Evolutionary conservation across 2,888 invertebrate species (phyloP).

Genomic region (Eupithecia pulchellata): DNA sequence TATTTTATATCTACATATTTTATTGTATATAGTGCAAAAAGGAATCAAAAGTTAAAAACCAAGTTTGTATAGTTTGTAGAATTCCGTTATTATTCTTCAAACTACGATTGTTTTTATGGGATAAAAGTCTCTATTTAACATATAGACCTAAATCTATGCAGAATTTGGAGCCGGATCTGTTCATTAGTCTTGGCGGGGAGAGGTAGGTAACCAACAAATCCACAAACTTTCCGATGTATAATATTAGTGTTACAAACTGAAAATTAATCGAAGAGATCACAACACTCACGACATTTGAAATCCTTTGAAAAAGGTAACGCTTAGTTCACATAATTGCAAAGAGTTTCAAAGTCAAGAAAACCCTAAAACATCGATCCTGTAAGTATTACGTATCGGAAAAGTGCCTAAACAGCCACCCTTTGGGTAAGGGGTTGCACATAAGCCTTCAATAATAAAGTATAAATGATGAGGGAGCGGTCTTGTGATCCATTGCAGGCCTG

Average conservation of each 20-base stretch:
- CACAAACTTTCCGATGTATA: background rate
- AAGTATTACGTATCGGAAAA: constrained; percentile 22
- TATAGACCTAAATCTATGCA: no score
- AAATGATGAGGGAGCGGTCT: constrained; percentile 61
- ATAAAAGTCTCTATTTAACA: no score
- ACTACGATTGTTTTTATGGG: no score
- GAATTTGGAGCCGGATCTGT: no score
- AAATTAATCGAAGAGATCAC: background rate
- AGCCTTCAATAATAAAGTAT: constrained; percentile 71
- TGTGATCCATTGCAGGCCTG: constrained; percentile 64
- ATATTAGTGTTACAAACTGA: background rate
- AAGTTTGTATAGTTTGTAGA: no score
- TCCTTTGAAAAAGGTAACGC: background rate
- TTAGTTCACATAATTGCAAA: constrained; percentile 5
- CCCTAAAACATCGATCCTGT: constrained; percentile 3
- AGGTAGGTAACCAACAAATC: no score
- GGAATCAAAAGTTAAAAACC: no score
- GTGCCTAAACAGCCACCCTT: constrained; percentile 26
- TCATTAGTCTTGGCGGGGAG: background rate
- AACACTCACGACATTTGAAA: background rate
- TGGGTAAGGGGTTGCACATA: constrained; percentile 56
- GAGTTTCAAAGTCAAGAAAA: constrained; percentile 12
- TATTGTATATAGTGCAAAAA: no score
- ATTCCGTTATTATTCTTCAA: no score
- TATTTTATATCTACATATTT: no score